Evolutionary conservation across 2,888 invertebrate species (phyloP), one percentile per base, ranked within the genome.

Genomic region (Hirtodrosophila confusa): DNA sequence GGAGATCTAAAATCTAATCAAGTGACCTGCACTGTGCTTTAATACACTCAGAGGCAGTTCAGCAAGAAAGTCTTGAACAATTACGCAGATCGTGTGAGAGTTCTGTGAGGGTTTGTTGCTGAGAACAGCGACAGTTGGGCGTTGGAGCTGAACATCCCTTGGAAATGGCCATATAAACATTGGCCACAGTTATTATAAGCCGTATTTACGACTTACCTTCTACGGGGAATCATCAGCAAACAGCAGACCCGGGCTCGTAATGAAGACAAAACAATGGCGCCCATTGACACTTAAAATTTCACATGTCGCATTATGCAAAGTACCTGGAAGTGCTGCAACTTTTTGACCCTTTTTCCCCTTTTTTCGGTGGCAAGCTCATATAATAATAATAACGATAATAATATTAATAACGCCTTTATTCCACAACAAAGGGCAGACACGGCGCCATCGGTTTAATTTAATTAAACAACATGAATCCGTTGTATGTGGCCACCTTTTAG

Each of bases 381-480:
- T 23, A 48, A 53, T 61, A 57, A 60, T 17, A 17, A 17, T 17
- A 17, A 63, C 50, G 70, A 71, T 84, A 84, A 86, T 83, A 86
- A 83, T 84, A 84, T 88, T 84, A 84, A 84, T 88, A 80, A 79
- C 84, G 78, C 86, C 80, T 86, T 84, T 79, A 86, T 84, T 65
- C 69, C 80, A 48, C 70, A 79, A 83, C 80, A 83, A 83, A 82
- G 70, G 74, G 39, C 67, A 53, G 55, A 55, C 53, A 47, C 65
- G 67, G 68, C 73, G 65, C 54, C 72, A 76, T 66, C 66, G 78
- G 84, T 86, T 86, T 85, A 86, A 85, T 85, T 85, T 88, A 85
- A 85, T 85, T 85, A 85, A 88, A 85, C 88, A 86, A 84, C 85
- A 84, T 80, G 78, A 85, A 86, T 80, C 80, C 74, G 67, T 64